A percentile compares a stretch with the other conserved stretches of the same genome.
phyloP scores from a whole-genome alignment of 2,113 vertebrate species.

The Megaceryle torquata region DNA sequence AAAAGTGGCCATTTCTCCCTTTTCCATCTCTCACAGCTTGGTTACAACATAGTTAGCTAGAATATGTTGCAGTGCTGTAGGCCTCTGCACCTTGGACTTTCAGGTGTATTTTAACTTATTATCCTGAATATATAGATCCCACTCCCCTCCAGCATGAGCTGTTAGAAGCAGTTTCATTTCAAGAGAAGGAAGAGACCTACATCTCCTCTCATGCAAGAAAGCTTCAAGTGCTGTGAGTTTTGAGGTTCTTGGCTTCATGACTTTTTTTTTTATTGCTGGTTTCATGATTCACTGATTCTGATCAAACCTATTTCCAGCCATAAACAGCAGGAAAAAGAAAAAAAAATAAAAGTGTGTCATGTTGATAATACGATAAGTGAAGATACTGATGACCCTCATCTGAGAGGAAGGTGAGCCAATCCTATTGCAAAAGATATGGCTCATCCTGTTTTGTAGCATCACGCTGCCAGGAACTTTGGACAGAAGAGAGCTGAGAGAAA shows the following conservation, averaged over 20 bases:
- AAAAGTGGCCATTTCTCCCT: not conserved
- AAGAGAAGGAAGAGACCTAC: not conserved
- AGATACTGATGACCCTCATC: not conserved
- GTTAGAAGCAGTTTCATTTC: not conserved
- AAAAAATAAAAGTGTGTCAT: not conserved
- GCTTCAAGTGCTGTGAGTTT: not conserved
- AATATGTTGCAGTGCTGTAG: not conserved
- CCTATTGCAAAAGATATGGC: not conserved
- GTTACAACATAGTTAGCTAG: not conserved
- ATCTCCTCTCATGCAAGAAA: not conserved
- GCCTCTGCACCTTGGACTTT: not conserved
- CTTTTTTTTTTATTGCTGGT: not conserved
- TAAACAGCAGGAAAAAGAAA: not conserved
- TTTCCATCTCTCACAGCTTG: not conserved
- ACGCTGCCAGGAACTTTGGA: not conserved
- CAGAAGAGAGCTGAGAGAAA: not conserved
- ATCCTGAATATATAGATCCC: not conserved
- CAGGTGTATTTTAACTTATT: not conserved
- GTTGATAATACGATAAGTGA: not conserved
- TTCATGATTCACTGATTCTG: conserved; percentile 25
- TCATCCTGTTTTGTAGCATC: not conserved
- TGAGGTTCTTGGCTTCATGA: not conserved
- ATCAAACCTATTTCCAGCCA: conserved; percentile 45
- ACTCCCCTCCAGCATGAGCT: fast-evolving
- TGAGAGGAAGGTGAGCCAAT: not conserved